Percentiles rank a stretch among this genome's conserved stretches.
Evolutionary conservation across 2,888 invertebrate species (phyloP).

Genomic region (Cheilosia impressa): DNA sequence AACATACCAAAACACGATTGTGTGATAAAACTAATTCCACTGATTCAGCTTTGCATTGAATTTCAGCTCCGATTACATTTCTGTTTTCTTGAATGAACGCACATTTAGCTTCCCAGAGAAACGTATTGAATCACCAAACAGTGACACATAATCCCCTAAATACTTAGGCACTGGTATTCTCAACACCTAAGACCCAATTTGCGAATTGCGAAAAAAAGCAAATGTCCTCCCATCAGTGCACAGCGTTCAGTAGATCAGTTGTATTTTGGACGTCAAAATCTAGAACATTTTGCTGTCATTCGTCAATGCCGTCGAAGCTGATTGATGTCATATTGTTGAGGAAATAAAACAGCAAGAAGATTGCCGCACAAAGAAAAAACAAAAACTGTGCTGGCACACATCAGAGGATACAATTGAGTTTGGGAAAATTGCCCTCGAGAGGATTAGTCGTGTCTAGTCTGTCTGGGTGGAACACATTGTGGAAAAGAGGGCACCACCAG

Average conservation of each 20-base stretch:
- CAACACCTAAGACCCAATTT: constrained; percentile 17
- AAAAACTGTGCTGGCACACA: not conserved
- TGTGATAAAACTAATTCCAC: constrained; percentile 17
- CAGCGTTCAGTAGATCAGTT: not conserved
- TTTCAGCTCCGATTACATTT: constrained; percentile 35
- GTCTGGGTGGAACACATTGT: not conserved
- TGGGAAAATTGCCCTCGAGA: constrained; percentile 1
- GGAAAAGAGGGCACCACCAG: constrained; percentile 22
- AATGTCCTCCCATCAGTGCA: not conserved
- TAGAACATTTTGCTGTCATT: constrained; percentile 52
- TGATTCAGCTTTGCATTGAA: constrained; percentile 39
- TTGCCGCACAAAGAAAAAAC: not conserved
- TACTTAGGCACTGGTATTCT: constrained; percentile 21
- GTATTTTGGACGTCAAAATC: constrained; percentile 50
- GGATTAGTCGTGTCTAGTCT: constrained; percentile 7
- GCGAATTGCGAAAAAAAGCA: not conserved
- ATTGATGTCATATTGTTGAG: constrained; percentile 56
- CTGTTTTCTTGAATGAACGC: constrained; percentile 9
- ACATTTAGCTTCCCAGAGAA: constrained; percentile 11
- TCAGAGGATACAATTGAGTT: constrained; percentile 6
- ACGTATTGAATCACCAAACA: constrained; percentile 35
- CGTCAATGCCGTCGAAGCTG: constrained; percentile 44
- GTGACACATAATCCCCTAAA: constrained; percentile 31
- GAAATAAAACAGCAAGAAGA: not conserved
- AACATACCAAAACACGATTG: constrained; percentile 18